These are phyloP conservation scores for Saccopteryx leptura DNA, from an alignment of 2,113 vertebrate genomes.

Conservation along the genomic window DNA sequence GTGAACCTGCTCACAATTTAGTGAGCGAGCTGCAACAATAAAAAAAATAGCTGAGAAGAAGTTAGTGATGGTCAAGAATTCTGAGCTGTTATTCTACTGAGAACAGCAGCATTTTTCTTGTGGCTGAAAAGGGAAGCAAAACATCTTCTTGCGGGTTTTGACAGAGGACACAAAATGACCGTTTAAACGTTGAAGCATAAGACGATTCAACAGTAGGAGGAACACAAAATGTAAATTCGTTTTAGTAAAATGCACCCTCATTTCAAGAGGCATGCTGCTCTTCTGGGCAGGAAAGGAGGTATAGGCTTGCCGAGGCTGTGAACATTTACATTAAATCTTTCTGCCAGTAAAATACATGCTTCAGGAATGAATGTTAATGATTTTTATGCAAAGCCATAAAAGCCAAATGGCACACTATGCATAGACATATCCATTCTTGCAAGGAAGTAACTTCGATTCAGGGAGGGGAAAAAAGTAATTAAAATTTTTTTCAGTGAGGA, in stretches of 20 bases:
- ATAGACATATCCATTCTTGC: not conserved
- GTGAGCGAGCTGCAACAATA: not conserved
- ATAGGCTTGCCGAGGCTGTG: not conserved
- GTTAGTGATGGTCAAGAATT: not conserved
- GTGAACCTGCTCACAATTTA: constrained; percentile 23
- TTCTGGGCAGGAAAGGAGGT: not conserved
- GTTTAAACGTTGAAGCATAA: constrained; percentile 30
- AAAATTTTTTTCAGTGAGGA: constrained; percentile 21
- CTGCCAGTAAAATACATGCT: not conserved
- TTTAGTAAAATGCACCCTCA: not conserved
- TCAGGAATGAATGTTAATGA: constrained; percentile 10
- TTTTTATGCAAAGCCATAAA: constrained; percentile 53
- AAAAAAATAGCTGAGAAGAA: not conserved
- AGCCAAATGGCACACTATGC: not conserved
- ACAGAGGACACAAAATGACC: not conserved
- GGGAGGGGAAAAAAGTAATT: not conserved
- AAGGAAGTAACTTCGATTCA: not conserved
- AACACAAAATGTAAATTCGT: constrained; percentile 34
- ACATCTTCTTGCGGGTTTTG: not conserved
- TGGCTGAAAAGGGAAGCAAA: not conserved
- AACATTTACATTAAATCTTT: not conserved
- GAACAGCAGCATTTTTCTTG: not conserved
- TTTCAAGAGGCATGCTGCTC: not conserved
- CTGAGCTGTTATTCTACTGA: not conserved
- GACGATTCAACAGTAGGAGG: not conserved